Evolutionary conservation across 2,888 invertebrate species (phyloP), one percentile per base, ranked within the genome.

Genomic region (Gastrophysa polygoni): DNA sequence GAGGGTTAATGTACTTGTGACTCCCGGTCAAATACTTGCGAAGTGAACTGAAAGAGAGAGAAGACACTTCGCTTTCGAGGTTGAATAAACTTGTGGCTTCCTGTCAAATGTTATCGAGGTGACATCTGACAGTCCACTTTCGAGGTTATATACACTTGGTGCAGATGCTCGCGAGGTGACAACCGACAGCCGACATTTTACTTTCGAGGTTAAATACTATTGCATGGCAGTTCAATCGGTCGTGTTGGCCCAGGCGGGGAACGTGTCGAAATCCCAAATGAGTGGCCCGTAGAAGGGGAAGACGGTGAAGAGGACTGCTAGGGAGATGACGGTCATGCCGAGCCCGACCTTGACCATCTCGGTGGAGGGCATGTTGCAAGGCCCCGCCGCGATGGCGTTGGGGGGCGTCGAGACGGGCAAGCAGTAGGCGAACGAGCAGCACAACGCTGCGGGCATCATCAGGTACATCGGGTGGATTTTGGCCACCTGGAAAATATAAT

Each of bases 341-440:
- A 87, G 76, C 4, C 89, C 89, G 17, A 86, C 87, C 67, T 86
- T 85, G 5, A 91, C 89, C 88, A 94, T 92, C 74, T 92, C 91
- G 62, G 87, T 85, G 6, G 92, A 91, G 67, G 87, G 88, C 82
- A 94, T 92, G 72, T 89, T 88, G 1, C 91, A 91, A 10, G 92
- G 91, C 0, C 91, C 92, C 17, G 92, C 92, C 0, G 93, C 95
- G 63, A 98, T 93, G 2, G 97, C 96, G 82, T 97, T 97, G 14
- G 96, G 96, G 1, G 96, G 96, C 0, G 96, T 96, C 50, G 95
- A 96, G 11, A 96, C 96, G 0, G 96, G 96, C 80, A 97, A 85
- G 85, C 95, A 95, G 86, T 96, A 93, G 7, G 93, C 95, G 84
- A 95, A 95, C 57, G 95, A 95, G 78, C 95, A 94, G 2, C 93